Base-by-base conservation (phyloP, 2,888 invertebrate genomes). In the Selenia dentaria region DNA sequence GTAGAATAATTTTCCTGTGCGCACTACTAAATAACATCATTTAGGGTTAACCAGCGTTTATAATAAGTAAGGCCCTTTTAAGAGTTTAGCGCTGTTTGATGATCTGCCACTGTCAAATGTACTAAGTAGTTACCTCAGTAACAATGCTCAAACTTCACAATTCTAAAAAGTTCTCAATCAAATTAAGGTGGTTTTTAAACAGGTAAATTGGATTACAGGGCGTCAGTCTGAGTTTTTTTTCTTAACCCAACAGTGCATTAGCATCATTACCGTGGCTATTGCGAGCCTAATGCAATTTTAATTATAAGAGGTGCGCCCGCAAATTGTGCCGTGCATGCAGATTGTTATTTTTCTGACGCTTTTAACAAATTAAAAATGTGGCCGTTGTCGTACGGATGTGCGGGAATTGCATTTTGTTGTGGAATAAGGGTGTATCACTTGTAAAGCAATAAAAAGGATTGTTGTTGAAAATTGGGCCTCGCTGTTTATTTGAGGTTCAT, bases 241-340 rank as follows among this genome's bases (percentile, higher is more conserved):
- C 83, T 74, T 76, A 75, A 71, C 67, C 75, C 77, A 76, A 79
- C 76, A 73, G 64, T 71, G 75, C 81, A 87, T 85, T 84, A 84
- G 73, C 64, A 58, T 71, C 81, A 81, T 83, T 84, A 82, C 56
- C 61, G 73, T 55, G 70, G 70, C 68, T 79, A 74, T 80, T 76
- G 80, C 74, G 65, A 66, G 72, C 74, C 81, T 89, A 89, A 89
- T 89, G 89, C 86, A 89, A 90, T 89, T 89, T 89, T 90, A 90
- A 88, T 88, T 89, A 83, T 88, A 81, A 83, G 70, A 87, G 88
- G 88, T 71, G 88, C 76, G 86, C 60, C 22, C 64, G 74, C 82
- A 75, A 83, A 80, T 76, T 84, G 83, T 83, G 59, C 72, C 49
- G 56, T 79, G 84, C 83, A 88, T 83, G 77, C 82, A 80, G 85